phyloP scores from a whole-genome alignment of 2,888 invertebrate genomes.

The Rhogogaster chlorosoma region DNA sequence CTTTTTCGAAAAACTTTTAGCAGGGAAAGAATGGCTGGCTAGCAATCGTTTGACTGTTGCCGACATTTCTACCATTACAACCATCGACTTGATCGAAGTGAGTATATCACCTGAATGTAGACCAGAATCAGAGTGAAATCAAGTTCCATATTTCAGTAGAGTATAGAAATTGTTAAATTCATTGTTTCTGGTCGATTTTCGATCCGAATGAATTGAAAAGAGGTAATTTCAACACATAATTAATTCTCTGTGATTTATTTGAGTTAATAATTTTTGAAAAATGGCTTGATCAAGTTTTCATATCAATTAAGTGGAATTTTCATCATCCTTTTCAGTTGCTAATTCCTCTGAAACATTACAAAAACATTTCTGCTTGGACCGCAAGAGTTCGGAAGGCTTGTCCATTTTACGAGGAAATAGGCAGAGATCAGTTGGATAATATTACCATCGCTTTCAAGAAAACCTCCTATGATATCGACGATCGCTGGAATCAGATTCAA shows the following conservation, averaged over 20 bases:
- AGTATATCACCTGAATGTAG: background rate
- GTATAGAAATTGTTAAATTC: background rate
- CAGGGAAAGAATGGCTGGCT: conserved; percentile 31
- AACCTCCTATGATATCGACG: background rate
- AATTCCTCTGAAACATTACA: conserved; percentile 8
- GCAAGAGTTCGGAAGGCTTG: conserved; percentile 2
- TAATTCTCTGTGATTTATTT: background rate
- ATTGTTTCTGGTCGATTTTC: background rate
- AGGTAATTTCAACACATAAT: no score
- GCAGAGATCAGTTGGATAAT: background rate
- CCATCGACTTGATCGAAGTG: conserved; percentile 26
- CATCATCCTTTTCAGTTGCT: background rate
- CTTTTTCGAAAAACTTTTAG: background rate
- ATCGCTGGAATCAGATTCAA: conserved; percentile 24
- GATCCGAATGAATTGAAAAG: background rate
- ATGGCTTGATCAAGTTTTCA: background rate
- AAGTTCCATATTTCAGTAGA: background rate
- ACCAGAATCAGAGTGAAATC: background rate
- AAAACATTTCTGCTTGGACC: conserved; percentile 27
- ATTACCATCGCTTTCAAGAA: background rate
- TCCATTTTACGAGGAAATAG: conserved; percentile 24
- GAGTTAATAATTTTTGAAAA: background rate
- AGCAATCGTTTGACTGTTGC: conserved; percentile 14
- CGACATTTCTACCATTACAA: conserved; percentile 17
- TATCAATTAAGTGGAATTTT: background rate